Conservation (phyloP, 2,888 invertebrate genomes). For the Caenorhabditis uteleia region DNA sequence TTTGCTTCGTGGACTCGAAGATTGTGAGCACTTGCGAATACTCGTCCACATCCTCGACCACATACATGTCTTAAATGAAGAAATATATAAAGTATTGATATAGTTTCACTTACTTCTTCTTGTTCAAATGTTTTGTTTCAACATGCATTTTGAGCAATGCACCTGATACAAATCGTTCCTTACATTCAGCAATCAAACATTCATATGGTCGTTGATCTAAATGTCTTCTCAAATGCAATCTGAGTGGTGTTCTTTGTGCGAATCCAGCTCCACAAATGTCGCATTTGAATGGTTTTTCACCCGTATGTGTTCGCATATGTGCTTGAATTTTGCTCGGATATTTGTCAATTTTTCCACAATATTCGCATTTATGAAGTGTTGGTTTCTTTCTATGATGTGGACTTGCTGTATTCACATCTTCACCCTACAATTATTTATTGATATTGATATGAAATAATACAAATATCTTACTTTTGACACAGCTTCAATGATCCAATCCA, state of each 20-base stretch:
- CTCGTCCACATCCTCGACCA: conserved; percentile 58
- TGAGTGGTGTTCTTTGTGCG: conserved; percentile 58
- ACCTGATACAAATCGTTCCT: conserved; percentile 45
- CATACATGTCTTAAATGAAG: conserved; percentile 51
- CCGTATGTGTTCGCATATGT: conserved; percentile 62
- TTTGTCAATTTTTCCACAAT: conserved; percentile 58
- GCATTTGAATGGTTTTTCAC: conserved; percentile 60
- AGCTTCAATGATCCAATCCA: conserved; percentile 65
- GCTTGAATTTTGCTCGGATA: conserved; percentile 62
- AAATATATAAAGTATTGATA: background rate
- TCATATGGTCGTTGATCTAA: conserved; percentile 48
- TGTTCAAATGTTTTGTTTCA: conserved; percentile 47
- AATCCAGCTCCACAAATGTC: conserved; percentile 59
- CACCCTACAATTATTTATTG: conserved; percentile 26
- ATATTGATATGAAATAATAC: background rate
- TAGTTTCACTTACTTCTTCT: conserved; percentile 36
- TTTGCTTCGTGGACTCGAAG: conserved; percentile 45
- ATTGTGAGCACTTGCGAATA: conserved; percentile 42
- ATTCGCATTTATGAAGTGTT: conserved; percentile 51
- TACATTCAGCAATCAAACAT: conserved; percentile 44
- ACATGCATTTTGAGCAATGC: conserved; percentile 55
- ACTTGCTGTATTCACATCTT: conserved; percentile 49
- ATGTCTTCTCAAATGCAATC: conserved; percentile 60
- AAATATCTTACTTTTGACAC: conserved; percentile 52
- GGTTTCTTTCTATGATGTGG: conserved; percentile 60